Evolutionary conservation across 1,140 invertebrate species (phyloP), one percentile per base, ranked within the genome.

Genomic region (Venturia canescens): DNA sequence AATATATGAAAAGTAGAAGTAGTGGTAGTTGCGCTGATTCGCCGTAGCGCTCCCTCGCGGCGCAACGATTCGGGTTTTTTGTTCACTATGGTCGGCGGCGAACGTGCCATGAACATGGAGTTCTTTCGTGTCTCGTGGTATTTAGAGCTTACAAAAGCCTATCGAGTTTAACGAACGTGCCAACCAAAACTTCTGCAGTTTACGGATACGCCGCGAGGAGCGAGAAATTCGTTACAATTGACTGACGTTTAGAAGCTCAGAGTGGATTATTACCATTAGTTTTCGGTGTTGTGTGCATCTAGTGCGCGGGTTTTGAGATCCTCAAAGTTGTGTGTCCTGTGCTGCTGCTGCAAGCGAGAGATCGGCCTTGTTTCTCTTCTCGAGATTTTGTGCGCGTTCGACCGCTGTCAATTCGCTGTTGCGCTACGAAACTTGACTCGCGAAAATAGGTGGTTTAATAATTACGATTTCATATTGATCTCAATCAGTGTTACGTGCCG

Each of bases 21-120:
- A 63, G n/a, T 63, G 27, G 5, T 13, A 63, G 66, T 69, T 69
- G 27, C 66, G 13, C 29, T 16, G 15, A 26, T 23, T 63, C 60
- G 29, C 27, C 66, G 66, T 31, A 13, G 66, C 29, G 27, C 66
- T 29, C 29, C 29, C 15, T 18, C n/a, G 27, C 63, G 18, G 66
- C 60, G 27, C 76, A 34, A 11, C 53, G 0, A 69, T 69, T 6
- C 27, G 66, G 23, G 23, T 27, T 81, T 77, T 81, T 76, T 84
- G 76, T 87, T 85, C 84, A 86, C 80, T 72, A 86, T 85, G 86
- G 85, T 89, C 88, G 87, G 88, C 88, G 87, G 88, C 85, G 87
- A 89, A 88, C 83, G 88, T 89, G 86, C 86, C 83, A 86, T 84
- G 84, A 83, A 80, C 83, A 85, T 84, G 86, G 82, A 86, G 86